Evolutionary conservation across 1,140 invertebrate genomes (phyloP).

Genomic region (Vanessa atalanta): DNA sequence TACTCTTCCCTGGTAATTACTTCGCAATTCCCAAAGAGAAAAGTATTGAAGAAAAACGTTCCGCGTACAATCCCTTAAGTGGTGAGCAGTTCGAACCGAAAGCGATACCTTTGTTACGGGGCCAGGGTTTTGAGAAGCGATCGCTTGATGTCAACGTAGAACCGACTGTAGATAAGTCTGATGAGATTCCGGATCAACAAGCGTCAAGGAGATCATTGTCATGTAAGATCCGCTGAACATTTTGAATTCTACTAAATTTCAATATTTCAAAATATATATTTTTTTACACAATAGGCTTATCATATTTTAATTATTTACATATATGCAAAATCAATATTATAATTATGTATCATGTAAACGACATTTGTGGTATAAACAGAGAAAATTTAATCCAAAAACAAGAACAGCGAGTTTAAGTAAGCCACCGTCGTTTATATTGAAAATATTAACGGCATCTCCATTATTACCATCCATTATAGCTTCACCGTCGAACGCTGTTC

Average conservation of each 20-base stretch:
- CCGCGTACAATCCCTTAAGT: slow-evolving; percentile 39
- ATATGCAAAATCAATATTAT: no score
- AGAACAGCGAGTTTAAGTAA: not conserved
- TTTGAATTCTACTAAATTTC: not conserved
- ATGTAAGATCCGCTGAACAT: slow-evolving; percentile 48
- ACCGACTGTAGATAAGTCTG: slow-evolving; percentile 57
- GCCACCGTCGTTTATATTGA: not conserved
- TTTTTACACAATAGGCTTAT: not conserved
- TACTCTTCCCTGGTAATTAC: slow-evolving; percentile 77
- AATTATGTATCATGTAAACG: no score
- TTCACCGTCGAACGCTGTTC: slow-evolving; percentile 43
- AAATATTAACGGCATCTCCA: slow-evolving; percentile 28
- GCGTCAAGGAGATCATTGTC: slow-evolving; percentile 71
- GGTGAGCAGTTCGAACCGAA: slow-evolving; percentile 54
- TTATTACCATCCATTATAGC: slow-evolving; percentile 50
- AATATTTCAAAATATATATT: not conserved
- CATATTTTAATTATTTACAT: no score
- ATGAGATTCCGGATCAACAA: slow-evolving; percentile 52
- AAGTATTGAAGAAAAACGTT: slow-evolving; percentile 54
- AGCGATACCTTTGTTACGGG: slow-evolving; percentile 64
- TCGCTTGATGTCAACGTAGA: slow-evolving; percentile 58
- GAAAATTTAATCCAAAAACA: not conserved
- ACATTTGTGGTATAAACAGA: not conserved
- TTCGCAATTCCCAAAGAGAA: slow-evolving; percentile 75
- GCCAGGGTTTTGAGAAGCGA: slow-evolving; percentile 59